phyloP scores from a whole-genome alignment of 2,888 invertebrate species.

The Tanaodytes sp. region DNA sequence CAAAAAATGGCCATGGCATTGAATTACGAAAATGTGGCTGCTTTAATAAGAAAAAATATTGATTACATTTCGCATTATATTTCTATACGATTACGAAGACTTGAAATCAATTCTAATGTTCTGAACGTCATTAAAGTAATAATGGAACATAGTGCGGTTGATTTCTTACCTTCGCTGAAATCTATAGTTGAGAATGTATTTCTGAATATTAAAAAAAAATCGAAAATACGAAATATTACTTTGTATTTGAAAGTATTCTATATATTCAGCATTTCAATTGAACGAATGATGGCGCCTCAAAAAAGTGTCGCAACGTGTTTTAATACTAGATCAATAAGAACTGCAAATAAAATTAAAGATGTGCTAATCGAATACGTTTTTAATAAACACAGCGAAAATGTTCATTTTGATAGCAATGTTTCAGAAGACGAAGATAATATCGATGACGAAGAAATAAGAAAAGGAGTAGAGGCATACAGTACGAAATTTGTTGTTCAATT shows the following conservation, averaged over 20 bases:
- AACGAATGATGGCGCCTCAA: too few species aligned
- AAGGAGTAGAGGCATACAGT: too few species aligned
- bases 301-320: too few species aligned
- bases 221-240: constrained; percentile 76
- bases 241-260: constrained; percentile 82
- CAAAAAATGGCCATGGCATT: constrained; percentile 77
- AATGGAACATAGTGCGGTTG: constrained; percentile 80
- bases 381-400: too few species aligned
- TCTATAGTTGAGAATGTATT: constrained; percentile 81
- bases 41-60: constrained; percentile 80
- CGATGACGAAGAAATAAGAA: too few species aligned
- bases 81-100: constrained; percentile 78
- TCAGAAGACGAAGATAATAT: too few species aligned
- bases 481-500: too few species aligned
- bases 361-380: too few species aligned
- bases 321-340: too few species aligned
- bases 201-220: constrained; percentile 77
- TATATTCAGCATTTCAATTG: constrained; percentile 79
- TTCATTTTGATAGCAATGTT: too few species aligned
- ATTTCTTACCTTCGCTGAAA: constrained; percentile 79
- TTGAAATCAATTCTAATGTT: constrained; percentile 78
- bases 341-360: too few species aligned
- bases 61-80: constrained; percentile 85
- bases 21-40: constrained; percentile 75
- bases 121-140: constrained; percentile 83